Evolutionary conservation across 2,113 vertebrate species (phyloP), one percentile per base, ranked within the genome.

Genomic region (Notothenia rossii): DNA sequence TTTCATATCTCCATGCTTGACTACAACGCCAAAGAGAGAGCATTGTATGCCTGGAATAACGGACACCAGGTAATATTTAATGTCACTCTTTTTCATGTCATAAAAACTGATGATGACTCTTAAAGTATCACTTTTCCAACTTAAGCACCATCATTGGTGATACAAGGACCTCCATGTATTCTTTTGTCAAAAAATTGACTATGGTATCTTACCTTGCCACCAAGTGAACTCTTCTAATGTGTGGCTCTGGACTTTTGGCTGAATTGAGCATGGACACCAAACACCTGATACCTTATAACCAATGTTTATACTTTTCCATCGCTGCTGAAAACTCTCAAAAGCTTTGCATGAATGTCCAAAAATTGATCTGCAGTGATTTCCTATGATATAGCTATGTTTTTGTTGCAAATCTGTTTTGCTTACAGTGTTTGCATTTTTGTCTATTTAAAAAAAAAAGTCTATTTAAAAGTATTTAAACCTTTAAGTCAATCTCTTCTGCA

Each of bases 1-100:
- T 99, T 98, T 91, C 98, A 99, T 84, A 99, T 99, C 91, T 99
- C 98, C 85, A 99, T 99, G 98, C 96, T 99, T 59, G 97, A 99
- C 94, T 99, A 99, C 93, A 99, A 99, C 11, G 96, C 97, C 71
- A 96, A 96, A 85, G 98, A 99, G 90, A 94, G 97, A 90, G 97
- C 97, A 17, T 96, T 99, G 53, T 99, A 99, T 20, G 98, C 97
- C 79, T 99, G 98, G 98, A 99, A 99, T 92, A 99, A 99, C 0
- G 98, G 98, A 68, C 98, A 99, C 88, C 98, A 99, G 92, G 98
- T 99, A 68, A 94, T 99, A 62, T 99, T 99, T 91, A 99, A 99
- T 0, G 97, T 99, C 87, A 99, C 98, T 1, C 95, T 99, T 79
- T 99, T 98, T 86, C 98, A 99, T 29, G 96, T 99, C 89, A 99